Percentiles rank a stretch among this genome's conserved stretches.
These are phyloP conservation scores for Ochotona princeps DNA, from an alignment of 2,113 vertebrate genomes.

Conservation along the genomic window DNA sequence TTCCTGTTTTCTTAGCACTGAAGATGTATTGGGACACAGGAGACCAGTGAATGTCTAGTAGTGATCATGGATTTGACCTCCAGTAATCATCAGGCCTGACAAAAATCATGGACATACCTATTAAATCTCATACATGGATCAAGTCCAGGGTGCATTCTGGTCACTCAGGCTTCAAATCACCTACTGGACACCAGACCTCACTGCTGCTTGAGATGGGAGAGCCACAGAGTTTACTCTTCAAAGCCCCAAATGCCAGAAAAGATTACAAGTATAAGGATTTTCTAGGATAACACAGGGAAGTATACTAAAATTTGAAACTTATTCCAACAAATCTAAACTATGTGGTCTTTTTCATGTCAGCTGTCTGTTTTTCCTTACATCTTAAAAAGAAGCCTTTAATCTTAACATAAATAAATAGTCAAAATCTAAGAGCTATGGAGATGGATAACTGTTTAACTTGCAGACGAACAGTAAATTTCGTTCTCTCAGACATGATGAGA, in stretches of 20 bases:
- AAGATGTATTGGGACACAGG: background rate
- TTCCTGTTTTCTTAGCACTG: background rate
- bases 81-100: background rate
- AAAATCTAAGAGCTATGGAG: background rate
- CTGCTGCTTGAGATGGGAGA: background rate
- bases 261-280: background rate
- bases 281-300: background rate
- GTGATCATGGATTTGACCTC: background rate
- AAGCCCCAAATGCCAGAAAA: background rate
- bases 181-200: background rate
- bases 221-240: background rate
- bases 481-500: background rate
- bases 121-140: background rate
- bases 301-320: background rate
- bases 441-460: background rate
- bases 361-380: background rate
- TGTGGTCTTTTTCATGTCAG: background rate
- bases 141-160: background rate
- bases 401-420: slow-evolving; percentile 32
- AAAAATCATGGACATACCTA: background rate
- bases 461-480: slow-evolving; percentile 45
- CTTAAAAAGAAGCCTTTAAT: background rate
- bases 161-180: background rate
- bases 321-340: background rate
- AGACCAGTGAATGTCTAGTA: background rate